Conservation (phyloP, 2,888 invertebrate genomes). For the Limnephilus marmoratus region DNA sequence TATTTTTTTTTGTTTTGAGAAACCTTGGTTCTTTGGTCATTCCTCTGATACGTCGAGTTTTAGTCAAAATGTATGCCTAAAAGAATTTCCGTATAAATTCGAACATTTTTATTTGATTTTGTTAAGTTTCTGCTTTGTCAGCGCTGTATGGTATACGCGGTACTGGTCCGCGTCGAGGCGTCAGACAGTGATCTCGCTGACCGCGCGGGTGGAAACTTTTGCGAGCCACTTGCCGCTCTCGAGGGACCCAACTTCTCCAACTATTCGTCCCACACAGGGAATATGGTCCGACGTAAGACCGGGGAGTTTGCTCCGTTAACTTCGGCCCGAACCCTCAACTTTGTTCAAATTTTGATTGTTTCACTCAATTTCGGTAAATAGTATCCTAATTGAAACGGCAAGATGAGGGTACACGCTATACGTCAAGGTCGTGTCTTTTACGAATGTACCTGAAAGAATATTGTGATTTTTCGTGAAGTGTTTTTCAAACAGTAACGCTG, state of each 20-base stretch:
- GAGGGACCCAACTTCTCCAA: slow-evolving; percentile 2
- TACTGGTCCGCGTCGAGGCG: neutral
- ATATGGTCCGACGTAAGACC: slow-evolving; percentile 21
- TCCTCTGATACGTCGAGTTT: neutral
- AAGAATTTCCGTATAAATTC: neutral
- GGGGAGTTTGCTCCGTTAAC: slow-evolving; percentile 38
- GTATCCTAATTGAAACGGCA: neutral
- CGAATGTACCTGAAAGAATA: neutral
- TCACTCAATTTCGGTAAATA: slow-evolving; percentile 13
- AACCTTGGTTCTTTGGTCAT: too few relatives aligned
- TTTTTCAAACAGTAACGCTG: too few relatives aligned
- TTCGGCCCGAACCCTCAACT: slow-evolving; percentile 23
- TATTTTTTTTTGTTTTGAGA: too few relatives aligned
- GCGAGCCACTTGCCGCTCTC: slow-evolving; percentile 32
- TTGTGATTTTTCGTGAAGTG: too few relatives aligned
- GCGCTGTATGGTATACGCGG: neutral
- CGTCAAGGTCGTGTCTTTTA: neutral
- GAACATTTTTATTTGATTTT: neutral
- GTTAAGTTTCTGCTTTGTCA: neutral
- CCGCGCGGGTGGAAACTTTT: slow-evolving; percentile 18
- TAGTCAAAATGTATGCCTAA: neutral
- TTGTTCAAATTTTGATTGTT: slow-evolving; percentile 43
- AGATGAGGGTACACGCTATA: neutral
- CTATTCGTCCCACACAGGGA: slow-evolving; percentile 37
- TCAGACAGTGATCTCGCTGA: slow-evolving; percentile 17